Evolutionary conservation across 2,113 vertebrate species (phyloP), one percentile per base, ranked within the genome.

Genomic region (Channa argus): DNA sequence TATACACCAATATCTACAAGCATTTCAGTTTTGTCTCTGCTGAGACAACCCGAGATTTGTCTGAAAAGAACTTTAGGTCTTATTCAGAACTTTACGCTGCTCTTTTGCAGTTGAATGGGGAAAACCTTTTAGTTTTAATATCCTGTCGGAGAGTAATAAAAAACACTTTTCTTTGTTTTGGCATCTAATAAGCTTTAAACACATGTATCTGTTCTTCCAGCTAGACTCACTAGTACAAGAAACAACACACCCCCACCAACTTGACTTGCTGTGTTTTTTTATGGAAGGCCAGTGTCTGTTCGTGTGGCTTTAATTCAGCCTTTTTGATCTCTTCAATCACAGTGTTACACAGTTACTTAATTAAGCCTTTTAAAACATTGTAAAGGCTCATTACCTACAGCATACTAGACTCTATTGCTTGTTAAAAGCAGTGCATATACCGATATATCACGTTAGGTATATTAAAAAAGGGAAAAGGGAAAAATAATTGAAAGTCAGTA

Each of bases 361-460:
- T 41, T 24, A 39, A 61, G 11, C 37, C 39, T 52, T 24, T 39
- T 24, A 44, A 39, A 36, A 36, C 39, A 43, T 12, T 8, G 2
- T 43, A 10, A 37, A 47, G 39, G 2, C 39, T 5, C 49, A 74
- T 36, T 37, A 65, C 39, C 1, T 8, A 41, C 3, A 63, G 14
- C 7, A 43, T 2, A 7, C 38, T 55, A 53, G 49, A 63, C 46
- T 58, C 13, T 65, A 3, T 9, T 1, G 38, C 0, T 8, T 61
- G 71, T 79, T 86, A 75, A 80, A 64, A 63, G 68, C 51, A 53
- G 75, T 5, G 3, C 37, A 8, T 50, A n/a, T 33, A 37, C 62
- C 63, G 14, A 72, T 10, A 59, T 13, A 41, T 53, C 41, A 2
- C 34, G 70, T 75, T 79, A 61, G 51, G 7, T 45, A 39, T 15